These are phyloP conservation scores for Drosophila phalerata DNA, from an alignment of 2,888 invertebrate species.

Conservation along the genomic window DNA sequence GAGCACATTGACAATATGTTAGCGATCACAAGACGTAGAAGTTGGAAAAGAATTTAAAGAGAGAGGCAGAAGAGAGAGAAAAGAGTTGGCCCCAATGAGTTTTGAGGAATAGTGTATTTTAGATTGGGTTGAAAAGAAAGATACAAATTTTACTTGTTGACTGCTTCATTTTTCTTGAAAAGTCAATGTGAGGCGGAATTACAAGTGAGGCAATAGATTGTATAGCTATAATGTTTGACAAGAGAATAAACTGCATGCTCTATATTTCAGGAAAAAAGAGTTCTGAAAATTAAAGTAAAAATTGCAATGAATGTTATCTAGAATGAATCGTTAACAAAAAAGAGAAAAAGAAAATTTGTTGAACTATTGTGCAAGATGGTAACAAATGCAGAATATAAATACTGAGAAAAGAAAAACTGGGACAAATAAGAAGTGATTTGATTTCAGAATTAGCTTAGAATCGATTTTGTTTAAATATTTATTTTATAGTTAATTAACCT, in stretches of 20 bases:
- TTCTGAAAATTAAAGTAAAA: background rate
- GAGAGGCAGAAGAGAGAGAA: background rate
- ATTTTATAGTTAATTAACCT: no score
- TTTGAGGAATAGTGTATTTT: no score
- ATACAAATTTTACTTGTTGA: background rate
- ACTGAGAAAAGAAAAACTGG: background rate
- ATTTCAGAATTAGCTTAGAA: background rate
- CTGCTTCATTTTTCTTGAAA: background rate
- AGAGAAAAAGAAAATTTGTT: background rate
- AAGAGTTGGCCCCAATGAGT: background rate
- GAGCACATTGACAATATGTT: slow-evolving; percentile 9
- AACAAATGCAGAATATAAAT: background rate
- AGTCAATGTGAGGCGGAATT: no score
- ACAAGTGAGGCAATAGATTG: no score
- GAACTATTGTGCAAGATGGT: background rate
- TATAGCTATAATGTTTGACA: background rate
- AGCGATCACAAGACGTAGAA: background rate
- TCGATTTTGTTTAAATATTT: background rate
- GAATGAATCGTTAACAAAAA: background rate
- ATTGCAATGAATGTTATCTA: background rate
- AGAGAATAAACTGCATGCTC: background rate
- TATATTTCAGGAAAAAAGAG: background rate
- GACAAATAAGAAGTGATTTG: background rate
- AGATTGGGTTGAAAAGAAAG: no score
- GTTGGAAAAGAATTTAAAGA: background rate